Evolutionary conservation across 1,140 invertebrate genomes (phyloP), one percentile per base, ranked within the genome.

Genomic region (Lepidostoma basale): DNA sequence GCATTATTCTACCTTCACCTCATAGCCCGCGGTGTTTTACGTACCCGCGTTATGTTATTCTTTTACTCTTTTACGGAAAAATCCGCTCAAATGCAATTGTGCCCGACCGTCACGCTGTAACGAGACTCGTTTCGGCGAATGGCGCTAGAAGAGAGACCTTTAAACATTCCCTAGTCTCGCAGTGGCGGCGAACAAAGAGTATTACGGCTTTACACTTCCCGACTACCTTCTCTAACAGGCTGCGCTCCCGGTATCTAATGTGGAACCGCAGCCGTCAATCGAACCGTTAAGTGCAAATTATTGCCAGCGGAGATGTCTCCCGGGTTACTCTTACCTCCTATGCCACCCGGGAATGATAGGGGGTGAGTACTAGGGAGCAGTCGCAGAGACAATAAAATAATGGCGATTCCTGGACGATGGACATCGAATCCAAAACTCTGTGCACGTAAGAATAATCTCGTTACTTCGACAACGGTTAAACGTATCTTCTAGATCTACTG

Each of bases 231-330:
- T 40, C 49, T 54, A 33, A 39, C 36, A 47, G 63, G 59, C 33
- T 44, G 18, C 20, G 0, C 42, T 20, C 40, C 60, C 33, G 60
- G 42, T 62, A 62, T 47, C 28, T 67, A 56, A 30, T 42, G 20
- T 64, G 44, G 12, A 39, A 26, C 59, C 25, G 68, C 26, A 62
- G 58, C 59, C 67, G 62, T 64, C 68, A 66, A 70, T 70, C 70
- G 67, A 71, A 63, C 65, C 69, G 65, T 65, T 72, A 68, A 72
- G 70, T 67, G 70, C 70, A 68, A 72, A 69, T 72, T 68, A 72
- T 72, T n/a, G 67, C 70, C 67, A 26, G 62, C 54, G 33, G 70
- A 36, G 39, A 40, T 58, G 63, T 66, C 49, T 66, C n/a, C n/a
- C 63, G 63, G 44, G 33, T 42, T 14, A 20, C 39, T 64, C 39